phyloP scores from a whole-genome alignment of 2,113 vertebrate genomes.

The Pollimyrus isidori region DNA sequence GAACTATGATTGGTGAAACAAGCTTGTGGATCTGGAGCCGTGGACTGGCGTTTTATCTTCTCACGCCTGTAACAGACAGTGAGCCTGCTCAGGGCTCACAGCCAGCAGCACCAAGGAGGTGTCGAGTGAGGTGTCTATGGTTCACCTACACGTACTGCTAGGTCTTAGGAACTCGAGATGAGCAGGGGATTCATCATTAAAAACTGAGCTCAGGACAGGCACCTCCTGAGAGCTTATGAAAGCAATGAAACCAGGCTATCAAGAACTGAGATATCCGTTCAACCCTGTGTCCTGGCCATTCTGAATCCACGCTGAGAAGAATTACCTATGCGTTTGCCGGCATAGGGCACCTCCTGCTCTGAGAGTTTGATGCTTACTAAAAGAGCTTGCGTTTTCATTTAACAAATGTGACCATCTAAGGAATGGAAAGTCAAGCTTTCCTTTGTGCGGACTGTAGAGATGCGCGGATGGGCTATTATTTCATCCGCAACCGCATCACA shows the following conservation, averaged over 20 bases:
- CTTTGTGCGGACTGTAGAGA: not conserved
- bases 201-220: not conserved
- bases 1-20: not conserved
- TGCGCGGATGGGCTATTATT: too few species aligned
- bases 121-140: not conserved
- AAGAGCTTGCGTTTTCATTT: not conserved
- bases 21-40: not conserved
- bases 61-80: not conserved
- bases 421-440: slow-evolving; percentile 55
- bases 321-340: not conserved
- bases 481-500: too few species aligned
- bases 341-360: not conserved
- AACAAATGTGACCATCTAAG: slow-evolving; percentile 57
- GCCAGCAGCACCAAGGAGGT: not conserved
- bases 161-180: not conserved
- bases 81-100: not conserved
- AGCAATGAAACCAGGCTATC: not conserved
- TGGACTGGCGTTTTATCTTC: not conserved
- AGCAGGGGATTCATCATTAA: not conserved
- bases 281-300: not conserved
- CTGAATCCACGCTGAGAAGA: not conserved
- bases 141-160: not conserved
- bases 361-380: not conserved
- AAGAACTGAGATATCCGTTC: not conserved
- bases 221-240: not conserved